Base-by-base conservation (phyloP, 1,140 invertebrate genomes). In the Mamestra configurata region DNA sequence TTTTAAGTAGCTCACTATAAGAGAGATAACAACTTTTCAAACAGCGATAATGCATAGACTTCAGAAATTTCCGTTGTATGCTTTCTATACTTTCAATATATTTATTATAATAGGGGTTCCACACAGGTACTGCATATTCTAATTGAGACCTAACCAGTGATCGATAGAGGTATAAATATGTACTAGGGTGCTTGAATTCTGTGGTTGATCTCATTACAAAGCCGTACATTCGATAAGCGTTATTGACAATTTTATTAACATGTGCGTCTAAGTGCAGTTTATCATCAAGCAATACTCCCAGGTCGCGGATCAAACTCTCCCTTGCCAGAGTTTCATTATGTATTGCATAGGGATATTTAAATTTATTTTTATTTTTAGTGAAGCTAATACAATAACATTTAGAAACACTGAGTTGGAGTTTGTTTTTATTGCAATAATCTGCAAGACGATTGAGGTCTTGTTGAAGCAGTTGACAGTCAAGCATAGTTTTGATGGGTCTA, bases 341-440 rank as follows among this genome's bases (percentile, higher is more conserved):
- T 20, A 87, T 13, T 6, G n/a, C 18, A 37, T 84, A 84, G 10
- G 53, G 27, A 68, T 40, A 70, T 5, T 49, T 61, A 43, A 59
- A 10, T 8, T 20, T 4, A 27, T 79, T 53, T 40, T 40, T 43
- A 27, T 87, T 87, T 76, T 86, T 89, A 5, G 87, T 83, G 57
- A 89, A 88, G 1, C 57, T 84, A 10, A 89, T 84, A 5, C 20
- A 31, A 18, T 77, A 49, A 77, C 87, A 89, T 77, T 87, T 85
- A 11, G 22, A n/a, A 31, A 83, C 18, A 51, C 70, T 87, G 7
- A 87, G 43, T 0, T 83, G 22, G 13, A 87, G 35, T 55, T 86
- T 82, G 75, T 86, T 87, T 10, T 22, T 13, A 20, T 13, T 8
- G 75, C 82, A 87, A 49, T 86, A 86, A 15, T 18, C n/a, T 1